Evolutionary conservation across 2,888 invertebrate species (phyloP), one percentile per base, ranked within the genome.

Genomic region (Tachina grossa): DNA sequence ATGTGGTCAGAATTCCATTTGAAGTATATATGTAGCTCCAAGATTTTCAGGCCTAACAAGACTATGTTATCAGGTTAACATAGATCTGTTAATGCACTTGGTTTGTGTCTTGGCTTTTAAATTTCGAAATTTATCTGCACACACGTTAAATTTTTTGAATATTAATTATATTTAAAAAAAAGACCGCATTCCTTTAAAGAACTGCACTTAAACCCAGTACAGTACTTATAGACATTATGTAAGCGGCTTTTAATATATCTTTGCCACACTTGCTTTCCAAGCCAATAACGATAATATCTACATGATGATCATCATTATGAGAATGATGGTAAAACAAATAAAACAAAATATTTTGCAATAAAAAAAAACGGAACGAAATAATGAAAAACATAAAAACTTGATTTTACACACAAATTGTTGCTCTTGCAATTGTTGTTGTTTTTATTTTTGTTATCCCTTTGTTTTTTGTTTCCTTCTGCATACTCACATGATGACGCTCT

Each of bases 191-290:
- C 49, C 9, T 55, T 75, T 68, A 43, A 0, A 39, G 10, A 0
- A 0, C 59, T 47, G 53, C 4, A 16, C 4, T 43, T 31, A 41
- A 31, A 45, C 16, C 16, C 39, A 31, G 31, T 13, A 31, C 14
- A n/a, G 2, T 68, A n/a, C 61, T 47, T 68, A 55, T 61, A 68
- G 9, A 59, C 68, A 74, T 43, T 57, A 11, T 84, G 78, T 79
- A 82, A 85, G 76, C 83, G 83, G 85, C 71, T 83, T 85, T 85
- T 85, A 85, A 85, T 85, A 85, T 85, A 85, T 83, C 80, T 83
- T 83, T 83, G 83, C 79, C 74, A 85, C 85, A 85, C 75, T 83
- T 83, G 83, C 79, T 75, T 79, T 85, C 59, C 69, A 72, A 80
- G 76, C 72, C 76, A 83, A 31, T 83, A 66, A 79, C 59, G 74